Base-by-base conservation (phyloP, 1,140 invertebrate species). In the Xylocopa sonorina region DNA sequence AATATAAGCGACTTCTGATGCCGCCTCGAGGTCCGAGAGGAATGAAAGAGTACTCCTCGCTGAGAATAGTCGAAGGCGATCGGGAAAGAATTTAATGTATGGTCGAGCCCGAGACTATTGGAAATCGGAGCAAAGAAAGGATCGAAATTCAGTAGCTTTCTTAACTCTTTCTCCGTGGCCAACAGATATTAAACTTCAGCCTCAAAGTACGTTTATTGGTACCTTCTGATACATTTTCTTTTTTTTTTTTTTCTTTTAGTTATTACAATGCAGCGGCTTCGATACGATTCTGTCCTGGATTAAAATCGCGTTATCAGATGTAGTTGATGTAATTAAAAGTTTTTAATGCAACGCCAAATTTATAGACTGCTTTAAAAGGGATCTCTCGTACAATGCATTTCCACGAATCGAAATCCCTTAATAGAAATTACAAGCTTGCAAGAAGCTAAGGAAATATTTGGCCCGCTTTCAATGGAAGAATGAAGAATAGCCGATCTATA, bases 1-100 rank as follows among this genome's bases (percentile, higher is more conserved):
- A 69, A 34, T 32, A 81, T 48, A 63, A 80, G 64, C 4, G 21
- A 74, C 29, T 60, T 34, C 7, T n/a, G n/a, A n/a, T 72, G 62
- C 43, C 38, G 55, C 34, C 43, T 50, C 48, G 34, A 9, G n/a
- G n/a, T n/a, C n/a, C 55, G 18, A 51, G 29, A 24, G 16, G 68
- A 58, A 57, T 7, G 5, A 34, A 51, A 24, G 14, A 50, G 27
- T 14, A 18, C n/a, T 9, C n/a, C 24, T 50, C 1, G 32, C 21
- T 50, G 48, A 14, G 18, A 34, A 34, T n/a, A 50, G 27, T 24
- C 9, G 3, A 48, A 51, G 6, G 16, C 41, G 34, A 21, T 9
- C 0, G n/a, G 62, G 51, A 43, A 46, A 46, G 24, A 64, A 76
- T 27, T 67, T 48, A 21, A 68, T 18, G 46, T 51, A 38, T 24